Evolutionary conservation across 2,888 invertebrate species (phyloP).

Genomic region (Drosophila affinis): DNA sequence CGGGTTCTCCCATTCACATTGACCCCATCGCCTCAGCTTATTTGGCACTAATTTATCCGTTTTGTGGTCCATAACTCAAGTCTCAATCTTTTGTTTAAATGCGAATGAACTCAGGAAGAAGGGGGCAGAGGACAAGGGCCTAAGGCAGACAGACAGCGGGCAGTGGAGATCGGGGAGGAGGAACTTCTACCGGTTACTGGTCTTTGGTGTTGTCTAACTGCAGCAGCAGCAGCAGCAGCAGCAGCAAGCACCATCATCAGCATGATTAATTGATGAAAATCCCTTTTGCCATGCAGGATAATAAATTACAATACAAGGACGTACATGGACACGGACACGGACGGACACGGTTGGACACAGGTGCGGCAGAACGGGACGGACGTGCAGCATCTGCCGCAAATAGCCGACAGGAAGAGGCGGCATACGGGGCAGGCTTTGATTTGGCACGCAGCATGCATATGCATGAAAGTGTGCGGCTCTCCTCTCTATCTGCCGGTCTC

Average conservation of each 20-base stretch:
- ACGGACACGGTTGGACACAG: slow-evolving; percentile 13
- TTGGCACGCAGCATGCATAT: slow-evolving; percentile 34
- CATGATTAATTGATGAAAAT: slow-evolving; percentile 79
- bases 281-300: slow-evolving; percentile 79
- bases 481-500: not conserved
- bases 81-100: slow-evolving; percentile 11
- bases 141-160: not conserved
- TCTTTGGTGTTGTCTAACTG: slow-evolving; percentile 60
- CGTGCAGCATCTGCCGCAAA: slow-evolving; percentile 70
- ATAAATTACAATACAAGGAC: slow-evolving; percentile 71
- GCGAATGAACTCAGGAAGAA: not conserved
- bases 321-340: slow-evolving; percentile 6
- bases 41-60: slow-evolving; percentile 36
- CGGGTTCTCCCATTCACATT: not conserved
- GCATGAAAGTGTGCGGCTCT: slow-evolving; percentile 36
- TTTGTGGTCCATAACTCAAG: slow-evolving; percentile 18
- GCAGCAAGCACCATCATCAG: slow-evolving; percentile 73
- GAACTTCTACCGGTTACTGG: not conserved
- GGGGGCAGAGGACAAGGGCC: not conserved
- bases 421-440: slow-evolving; percentile 46
- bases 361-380: slow-evolving; percentile 33
- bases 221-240: slow-evolving; percentile 56
- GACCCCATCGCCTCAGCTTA: slow-evolving; percentile 12
- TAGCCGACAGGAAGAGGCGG: slow-evolving; percentile 48
- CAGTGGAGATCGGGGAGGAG: not conserved